A percentile compares a stretch with the other conserved stretches of the same genome.
phyloP scores from a whole-genome alignment of 2,797 vertebrate species.

The Arnoldichthys spilopterus region DNA sequence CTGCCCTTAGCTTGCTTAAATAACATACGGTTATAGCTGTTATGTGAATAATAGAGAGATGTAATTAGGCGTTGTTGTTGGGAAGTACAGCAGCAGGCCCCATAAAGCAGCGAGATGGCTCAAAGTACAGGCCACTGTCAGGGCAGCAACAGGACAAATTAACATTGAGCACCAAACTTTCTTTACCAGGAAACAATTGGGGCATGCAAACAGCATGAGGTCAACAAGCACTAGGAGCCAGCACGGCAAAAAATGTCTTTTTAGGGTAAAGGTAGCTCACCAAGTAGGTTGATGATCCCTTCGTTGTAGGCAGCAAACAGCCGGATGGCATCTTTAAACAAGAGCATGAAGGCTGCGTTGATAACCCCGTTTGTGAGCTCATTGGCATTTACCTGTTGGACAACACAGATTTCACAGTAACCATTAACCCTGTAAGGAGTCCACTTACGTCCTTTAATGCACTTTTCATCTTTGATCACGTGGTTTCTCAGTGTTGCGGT shows the following conservation, averaged over 20 bases:
- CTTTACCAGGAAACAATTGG: constrained; percentile 40
- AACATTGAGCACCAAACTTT: constrained; percentile 47
- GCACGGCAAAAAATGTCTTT: neutral
- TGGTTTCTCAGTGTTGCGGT: neutral
- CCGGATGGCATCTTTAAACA: constrained; percentile 97
- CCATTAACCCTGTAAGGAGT: neutral
- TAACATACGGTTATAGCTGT: neutral
- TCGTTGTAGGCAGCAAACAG: constrained; percentile 97
- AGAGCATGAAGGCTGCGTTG: constrained; percentile 96
- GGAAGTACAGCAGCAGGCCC: constrained; percentile 5
- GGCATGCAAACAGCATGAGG: constrained; percentile 30
- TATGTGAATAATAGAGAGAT: neutral
- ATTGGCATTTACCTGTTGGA: constrained; percentile 90
- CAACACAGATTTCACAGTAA: constrained; percentile 29
- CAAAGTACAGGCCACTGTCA: constrained; percentile 25
- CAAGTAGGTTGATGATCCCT: constrained; percentile 95
- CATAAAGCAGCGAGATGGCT: constrained; percentile 34
- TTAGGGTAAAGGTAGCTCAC: constrained; percentile 73
- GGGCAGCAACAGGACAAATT: neutral
- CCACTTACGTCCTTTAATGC: neutral
- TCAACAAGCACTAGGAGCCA: constrained; percentile 29
- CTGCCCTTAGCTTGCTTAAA: constrained; percentile 1
- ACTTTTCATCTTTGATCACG: neutral
- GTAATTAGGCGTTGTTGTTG: constrained; percentile 2
- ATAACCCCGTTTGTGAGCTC: constrained; percentile 97